phyloP scores from a whole-genome alignment of 1,140 invertebrate genomes.

The Whitmania pigra region DNA sequence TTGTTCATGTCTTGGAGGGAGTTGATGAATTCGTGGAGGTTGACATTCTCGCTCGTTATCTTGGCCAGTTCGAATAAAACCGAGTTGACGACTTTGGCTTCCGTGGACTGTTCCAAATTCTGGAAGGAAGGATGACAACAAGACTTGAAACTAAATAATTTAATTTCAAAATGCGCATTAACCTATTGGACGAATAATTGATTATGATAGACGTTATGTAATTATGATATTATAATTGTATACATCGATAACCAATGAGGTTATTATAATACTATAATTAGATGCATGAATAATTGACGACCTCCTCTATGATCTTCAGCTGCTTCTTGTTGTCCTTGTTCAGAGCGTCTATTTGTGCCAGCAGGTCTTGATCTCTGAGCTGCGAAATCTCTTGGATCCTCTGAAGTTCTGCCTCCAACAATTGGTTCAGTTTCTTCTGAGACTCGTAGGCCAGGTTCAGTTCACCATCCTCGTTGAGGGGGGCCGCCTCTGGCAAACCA shows the following conservation, averaged over 20 bases:
- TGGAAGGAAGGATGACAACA: background rate
- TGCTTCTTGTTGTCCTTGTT: constrained; percentile 68
- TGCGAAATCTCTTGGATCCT: constrained; percentile 64
- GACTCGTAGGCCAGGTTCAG: constrained; percentile 77
- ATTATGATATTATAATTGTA: too few relatives aligned
- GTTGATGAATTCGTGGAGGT: constrained; percentile 61
- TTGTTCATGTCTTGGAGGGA: constrained; percentile 56
- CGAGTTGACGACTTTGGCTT: background rate
- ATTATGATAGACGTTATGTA: too few relatives aligned
- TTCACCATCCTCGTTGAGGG: constrained; percentile 76
- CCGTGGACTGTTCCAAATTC: background rate
- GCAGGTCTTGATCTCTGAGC: constrained; percentile 58
- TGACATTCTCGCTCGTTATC: background rate
- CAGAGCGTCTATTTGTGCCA: constrained; percentile 61
- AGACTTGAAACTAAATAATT: too few relatives aligned
- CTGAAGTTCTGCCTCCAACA: constrained; percentile 76
- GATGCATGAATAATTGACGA: constrained; percentile 22
- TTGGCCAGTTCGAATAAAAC: background rate
- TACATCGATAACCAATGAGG: background rate
- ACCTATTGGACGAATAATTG: too few relatives aligned
- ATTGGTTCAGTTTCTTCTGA: constrained; percentile 73
- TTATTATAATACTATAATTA: too few relatives aligned
- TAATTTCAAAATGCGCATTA: too few relatives aligned
- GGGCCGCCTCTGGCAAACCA: constrained; percentile 32
- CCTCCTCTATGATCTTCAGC: constrained; percentile 53